Base-by-base conservation (phyloP, 2,797 vertebrate genomes). In the Eulemur albifrons region DNA sequence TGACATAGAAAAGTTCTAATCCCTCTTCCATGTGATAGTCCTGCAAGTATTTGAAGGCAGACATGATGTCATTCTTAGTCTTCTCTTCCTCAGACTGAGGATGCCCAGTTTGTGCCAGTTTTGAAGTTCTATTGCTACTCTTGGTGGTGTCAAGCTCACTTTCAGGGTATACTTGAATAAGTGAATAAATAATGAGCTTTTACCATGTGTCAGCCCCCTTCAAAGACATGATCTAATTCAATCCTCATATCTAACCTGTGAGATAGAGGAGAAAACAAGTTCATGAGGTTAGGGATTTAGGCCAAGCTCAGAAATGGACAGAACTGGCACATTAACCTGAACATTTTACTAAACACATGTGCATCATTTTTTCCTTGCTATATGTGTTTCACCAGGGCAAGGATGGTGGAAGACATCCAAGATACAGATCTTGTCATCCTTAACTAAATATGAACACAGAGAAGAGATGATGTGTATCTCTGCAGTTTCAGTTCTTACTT, bases 181-280 rank as follows among this genome's bases (percentile, higher is more conserved):
- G 25, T 67, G 86, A 77, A 63, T 57, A 80, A 85, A 77, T 48
- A 59, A 23, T 88, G 79, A 84, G 75, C 40, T 73, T 86, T 91
- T 70, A 54, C 13, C 23, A 13, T 8, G 18, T 63, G 76, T 61
- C 81, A 69, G 8, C 9, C 67, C 50, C 82, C 77, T 94, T 81
- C 30, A 50, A 95, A 96, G 88, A 82, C 48, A 50, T 90, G 45
- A 27, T 84, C 38, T 83, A 80, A 73, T 88, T 95, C 35, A 43
- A 35, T 80, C 90, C 84, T 95, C 70, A n/a, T 59, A 43, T 85
- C 73, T 50, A 57, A 48, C 50, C n/a, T 54, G 35, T 82, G 63
- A 88, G 79, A 80, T 93, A 27, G 87, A 90, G 38, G 63, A 96
- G 35, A 65, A 61, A 80, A 83, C 17, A 32, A 96, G 90, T 11